Percentiles rank a stretch among this genome's conserved stretches.
Evolutionary conservation across 2,888 invertebrate species (phyloP).

Genomic region (Pterostichus madidus): DNA sequence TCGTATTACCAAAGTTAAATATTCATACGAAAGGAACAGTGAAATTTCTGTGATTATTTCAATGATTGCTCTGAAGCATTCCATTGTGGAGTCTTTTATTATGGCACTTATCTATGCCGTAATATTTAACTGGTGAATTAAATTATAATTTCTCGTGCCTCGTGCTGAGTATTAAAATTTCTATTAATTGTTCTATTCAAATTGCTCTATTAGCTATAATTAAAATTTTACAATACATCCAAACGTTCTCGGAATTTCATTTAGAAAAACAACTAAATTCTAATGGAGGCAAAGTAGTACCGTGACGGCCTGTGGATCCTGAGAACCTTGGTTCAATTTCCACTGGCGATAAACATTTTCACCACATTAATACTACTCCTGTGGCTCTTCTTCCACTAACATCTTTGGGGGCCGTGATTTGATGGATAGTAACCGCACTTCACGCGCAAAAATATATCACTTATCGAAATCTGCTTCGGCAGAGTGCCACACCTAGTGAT

Average conservation of each 20-base stretch:
- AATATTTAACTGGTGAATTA: constrained; percentile 28
- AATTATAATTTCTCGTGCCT: constrained; percentile 38
- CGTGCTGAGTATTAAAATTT: constrained; percentile 2
- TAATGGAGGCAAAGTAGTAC: too few species aligned
- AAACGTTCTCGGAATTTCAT: background rate
- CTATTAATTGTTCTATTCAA: constrained; percentile 15
- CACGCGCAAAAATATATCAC: too few species aligned
- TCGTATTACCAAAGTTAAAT: constrained; percentile 36
- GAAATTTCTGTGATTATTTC: constrained; percentile 27
- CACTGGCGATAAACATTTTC: too few species aligned
- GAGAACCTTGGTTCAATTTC: too few species aligned
- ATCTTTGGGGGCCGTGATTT: too few species aligned
- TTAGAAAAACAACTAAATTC: background rate
- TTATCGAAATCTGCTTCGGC: too few species aligned
- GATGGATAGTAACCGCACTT: too few species aligned
- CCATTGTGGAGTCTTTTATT: constrained; percentile 39
- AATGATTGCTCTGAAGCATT: constrained; percentile 27
- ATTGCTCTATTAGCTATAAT: constrained; percentile 21
- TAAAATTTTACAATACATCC: background rate
- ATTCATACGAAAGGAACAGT: constrained; percentile 41
- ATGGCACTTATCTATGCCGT: constrained; percentile 17
- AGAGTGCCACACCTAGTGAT: too few species aligned
- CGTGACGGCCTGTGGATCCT: too few species aligned
- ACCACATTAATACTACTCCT: too few species aligned
- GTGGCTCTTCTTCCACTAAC: too few species aligned